These are phyloP conservation scores for Protodeltote pygarga DNA, from an alignment of 2,888 invertebrate genomes.

Conservation along the genomic window DNA sequence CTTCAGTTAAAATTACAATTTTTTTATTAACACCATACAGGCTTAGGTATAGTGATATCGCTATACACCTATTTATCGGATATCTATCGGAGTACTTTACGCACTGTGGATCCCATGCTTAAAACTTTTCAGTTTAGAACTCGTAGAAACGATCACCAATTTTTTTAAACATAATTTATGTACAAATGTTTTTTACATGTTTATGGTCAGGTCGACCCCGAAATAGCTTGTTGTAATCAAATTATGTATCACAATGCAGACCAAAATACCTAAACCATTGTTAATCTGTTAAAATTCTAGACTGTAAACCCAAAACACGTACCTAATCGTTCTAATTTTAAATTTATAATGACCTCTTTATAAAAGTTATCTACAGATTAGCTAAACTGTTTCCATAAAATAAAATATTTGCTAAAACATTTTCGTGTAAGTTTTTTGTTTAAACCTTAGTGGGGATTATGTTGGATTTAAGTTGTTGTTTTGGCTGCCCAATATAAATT, in stretches of 20 bases:
- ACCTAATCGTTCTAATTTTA: too few relatives aligned
- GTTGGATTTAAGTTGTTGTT: conserved; percentile 50
- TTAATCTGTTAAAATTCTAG: conserved; percentile 15
- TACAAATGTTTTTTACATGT: too few relatives aligned
- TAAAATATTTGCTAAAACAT: conserved; percentile 50
- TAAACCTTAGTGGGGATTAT: conserved; percentile 49
- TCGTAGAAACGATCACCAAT: too few relatives aligned
- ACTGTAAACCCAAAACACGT: conserved; percentile 13
- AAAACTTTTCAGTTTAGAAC: too few relatives aligned
- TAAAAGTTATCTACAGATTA: conserved; percentile 50
- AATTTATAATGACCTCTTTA: conserved; percentile 45
- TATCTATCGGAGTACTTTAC: too few relatives aligned
- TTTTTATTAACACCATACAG: too few relatives aligned
- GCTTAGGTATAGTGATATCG: too few relatives aligned
- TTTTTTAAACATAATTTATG: too few relatives aligned
- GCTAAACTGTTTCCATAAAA: conserved; percentile 53
- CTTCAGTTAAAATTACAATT: too few relatives aligned
- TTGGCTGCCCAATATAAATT: conserved; percentile 43
- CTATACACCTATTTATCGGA: too few relatives aligned
- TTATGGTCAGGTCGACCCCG: too few relatives aligned
- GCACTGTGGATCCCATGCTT: too few relatives aligned
- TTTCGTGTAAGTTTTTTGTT: conserved; percentile 43
- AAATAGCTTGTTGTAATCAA: background rate
- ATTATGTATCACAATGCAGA: background rate
- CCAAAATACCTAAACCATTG: conserved; percentile 5